These are phyloP conservation scores for Neoarius graeffei DNA, from an alignment of 2,113 vertebrate species.

Conservation along the genomic window DNA sequence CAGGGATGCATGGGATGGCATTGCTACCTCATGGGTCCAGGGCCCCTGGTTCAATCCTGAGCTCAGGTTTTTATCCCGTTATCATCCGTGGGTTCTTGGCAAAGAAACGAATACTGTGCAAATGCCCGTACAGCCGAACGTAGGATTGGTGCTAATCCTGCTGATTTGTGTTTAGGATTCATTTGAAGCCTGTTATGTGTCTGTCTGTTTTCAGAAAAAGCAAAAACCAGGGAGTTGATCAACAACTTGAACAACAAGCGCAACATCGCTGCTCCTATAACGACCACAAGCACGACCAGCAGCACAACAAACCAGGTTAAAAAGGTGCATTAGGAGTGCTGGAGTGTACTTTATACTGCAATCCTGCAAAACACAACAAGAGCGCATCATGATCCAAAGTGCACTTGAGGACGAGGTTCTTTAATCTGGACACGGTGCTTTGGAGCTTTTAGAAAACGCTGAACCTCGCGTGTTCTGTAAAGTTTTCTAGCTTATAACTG, in stretches of 20 bases:
- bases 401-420: not conserved
- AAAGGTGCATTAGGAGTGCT: constrained; percentile 63
- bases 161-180: not conserved
- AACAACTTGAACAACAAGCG: constrained; percentile 84
- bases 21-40: too few relatives aligned
- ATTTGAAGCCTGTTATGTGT: not conserved
- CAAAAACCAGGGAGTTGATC: constrained; percentile 79
- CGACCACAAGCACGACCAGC: constrained; percentile 63
- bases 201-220: constrained; percentile 70
- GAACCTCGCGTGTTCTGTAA: not conserved
- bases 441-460: not conserved
- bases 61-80: too few relatives aligned
- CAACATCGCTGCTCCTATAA: constrained; percentile 65
- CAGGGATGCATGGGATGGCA: too few relatives aligned
- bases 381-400: not conserved
- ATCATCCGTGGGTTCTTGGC: too few relatives aligned
- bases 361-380: not conserved
- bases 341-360: not conserved
- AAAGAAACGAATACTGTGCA: not conserved
- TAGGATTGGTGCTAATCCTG: not conserved
- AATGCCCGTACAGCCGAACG: not conserved
- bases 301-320: constrained; percentile 64
- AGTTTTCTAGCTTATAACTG: not conserved
- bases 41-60: too few relatives aligned
- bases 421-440: not conserved